phyloP scores from a whole-genome alignment of 2,113 vertebrate genomes.

The Grammomys dolichurus region DNA sequence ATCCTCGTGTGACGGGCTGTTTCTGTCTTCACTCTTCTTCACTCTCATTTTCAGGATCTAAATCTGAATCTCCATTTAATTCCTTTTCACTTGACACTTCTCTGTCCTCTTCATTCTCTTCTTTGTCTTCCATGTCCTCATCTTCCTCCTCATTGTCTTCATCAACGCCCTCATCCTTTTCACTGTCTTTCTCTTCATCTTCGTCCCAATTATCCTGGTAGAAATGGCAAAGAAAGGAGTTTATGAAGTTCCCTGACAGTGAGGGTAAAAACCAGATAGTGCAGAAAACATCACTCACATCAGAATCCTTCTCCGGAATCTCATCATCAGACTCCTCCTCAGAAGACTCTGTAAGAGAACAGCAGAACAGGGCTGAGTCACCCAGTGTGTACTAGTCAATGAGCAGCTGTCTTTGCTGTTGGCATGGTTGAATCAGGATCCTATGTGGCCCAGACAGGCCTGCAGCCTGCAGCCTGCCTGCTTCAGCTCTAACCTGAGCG shows the following conservation, averaged over 20 bases:
- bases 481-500: too few relatives aligned
- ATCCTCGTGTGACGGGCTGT: slow-evolving; percentile 68
- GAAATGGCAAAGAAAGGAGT: slow-evolving; percentile 7
- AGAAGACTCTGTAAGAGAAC: slow-evolving; percentile 86
- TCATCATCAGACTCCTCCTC: slow-evolving; percentile 90
- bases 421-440: not conserved
- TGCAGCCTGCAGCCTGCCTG: too few relatives aligned
- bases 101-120: slow-evolving; percentile 87
- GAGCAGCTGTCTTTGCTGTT: not conserved
- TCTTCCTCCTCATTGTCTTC: slow-evolving; percentile 84
- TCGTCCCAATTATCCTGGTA: slow-evolving; percentile 94
- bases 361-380: not conserved
- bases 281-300: slow-evolving; percentile 84
- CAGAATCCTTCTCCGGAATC: slow-evolving; percentile 89
- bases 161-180: slow-evolving; percentile 80
- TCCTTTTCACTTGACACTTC: slow-evolving; percentile 92
- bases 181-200: slow-evolving; percentile 85
- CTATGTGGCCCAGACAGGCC: not conserved
- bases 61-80: slow-evolving; percentile 96
- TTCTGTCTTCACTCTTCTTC: slow-evolving; percentile 93
- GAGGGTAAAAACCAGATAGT: not conserved
- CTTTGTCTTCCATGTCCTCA: slow-evolving; percentile 80
- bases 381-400: not conserved
- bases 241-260: not conserved
- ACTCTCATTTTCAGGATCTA: slow-evolving; percentile 96